Conservation (phyloP, 1,140 invertebrate genomes). For the Lineus longissimus region DNA sequence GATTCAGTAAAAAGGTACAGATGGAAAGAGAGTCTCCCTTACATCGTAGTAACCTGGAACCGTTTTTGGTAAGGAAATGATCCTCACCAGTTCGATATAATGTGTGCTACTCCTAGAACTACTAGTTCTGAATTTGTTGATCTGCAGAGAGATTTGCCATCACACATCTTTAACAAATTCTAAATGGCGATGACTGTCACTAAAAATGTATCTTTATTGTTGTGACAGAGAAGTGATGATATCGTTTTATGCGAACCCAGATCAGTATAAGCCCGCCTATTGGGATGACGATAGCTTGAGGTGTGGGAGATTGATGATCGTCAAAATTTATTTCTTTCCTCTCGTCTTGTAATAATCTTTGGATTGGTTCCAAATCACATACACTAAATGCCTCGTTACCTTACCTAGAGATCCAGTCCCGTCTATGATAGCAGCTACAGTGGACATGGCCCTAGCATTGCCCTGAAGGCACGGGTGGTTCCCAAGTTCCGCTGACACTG, state of each 20-base stretch:
- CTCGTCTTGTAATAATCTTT: no score
- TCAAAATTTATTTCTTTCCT: no score
- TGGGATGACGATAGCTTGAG: no score
- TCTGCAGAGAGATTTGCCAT: background rate
- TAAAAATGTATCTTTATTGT: no score
- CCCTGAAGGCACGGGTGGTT: conserved; percentile 79
- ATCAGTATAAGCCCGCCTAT: no score
- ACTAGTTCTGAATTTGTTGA: background rate
- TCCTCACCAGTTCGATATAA: background rate
- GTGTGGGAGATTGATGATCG: no score
- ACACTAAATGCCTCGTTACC: no score
- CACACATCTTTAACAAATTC: background rate
- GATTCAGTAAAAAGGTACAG: no score
- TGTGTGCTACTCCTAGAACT: background rate
- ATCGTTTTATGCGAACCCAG: no score
- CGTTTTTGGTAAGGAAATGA: background rate
- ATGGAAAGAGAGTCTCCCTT: background rate
- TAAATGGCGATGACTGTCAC: background rate
- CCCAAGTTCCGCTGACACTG: conserved; percentile 89
- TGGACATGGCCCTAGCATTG: conserved; percentile 85
- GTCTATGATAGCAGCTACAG: conserved; percentile 94
- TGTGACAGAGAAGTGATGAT: no score
- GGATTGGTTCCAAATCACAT: no score
- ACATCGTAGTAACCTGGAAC: background rate
- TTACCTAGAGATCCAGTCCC: conserved; percentile 87